Conservation (phyloP, 2,113 vertebrate species). For the Takifugu flavidus region DNA sequence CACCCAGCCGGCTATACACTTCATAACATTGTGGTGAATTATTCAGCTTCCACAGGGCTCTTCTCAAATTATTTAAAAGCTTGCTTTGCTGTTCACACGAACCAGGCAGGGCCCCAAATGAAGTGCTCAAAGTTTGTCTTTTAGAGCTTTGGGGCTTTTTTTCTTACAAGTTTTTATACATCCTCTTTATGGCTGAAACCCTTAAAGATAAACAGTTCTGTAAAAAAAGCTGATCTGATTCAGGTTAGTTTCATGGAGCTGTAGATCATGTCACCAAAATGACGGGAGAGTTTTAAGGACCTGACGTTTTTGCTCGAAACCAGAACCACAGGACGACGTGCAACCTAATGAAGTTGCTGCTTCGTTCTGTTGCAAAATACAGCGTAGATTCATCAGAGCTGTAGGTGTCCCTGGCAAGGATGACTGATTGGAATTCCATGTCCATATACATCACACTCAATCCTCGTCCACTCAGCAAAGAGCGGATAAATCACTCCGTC, state of each 20-base stretch:
- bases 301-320: slow-evolving; percentile 7
- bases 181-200: slow-evolving; percentile 15
- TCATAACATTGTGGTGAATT: slow-evolving; percentile 73
- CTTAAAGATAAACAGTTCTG: slow-evolving; percentile 22
- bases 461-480: slow-evolving; percentile 66
- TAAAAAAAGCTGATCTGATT: slow-evolving; percentile 21
- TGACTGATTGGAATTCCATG: slow-evolving; percentile 74
- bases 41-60: slow-evolving; percentile 71
- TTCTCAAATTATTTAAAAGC: slow-evolving; percentile 76
- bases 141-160: slow-evolving; percentile 13
- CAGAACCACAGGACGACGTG: background rate
- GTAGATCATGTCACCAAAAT: background rate
- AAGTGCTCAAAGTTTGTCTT: slow-evolving; percentile 38
- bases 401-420: slow-evolving; percentile 51
- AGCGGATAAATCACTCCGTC: slow-evolving; percentile 63
- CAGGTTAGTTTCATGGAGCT: slow-evolving; percentile 20
- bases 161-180: slow-evolving; percentile 20
- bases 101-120: slow-evolving; percentile 20
- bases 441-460: slow-evolving; percentile 67
- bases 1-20: slow-evolving; percentile 66
- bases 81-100: slow-evolving; percentile 34
- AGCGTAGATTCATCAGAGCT: slow-evolving; percentile 16
- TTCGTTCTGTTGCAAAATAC: background rate
- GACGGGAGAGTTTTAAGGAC: background rate
- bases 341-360: too few relatives aligned